Evolutionary conservation across 2,888 invertebrate genomes (phyloP).

Genomic region (Timema podura): DNA sequence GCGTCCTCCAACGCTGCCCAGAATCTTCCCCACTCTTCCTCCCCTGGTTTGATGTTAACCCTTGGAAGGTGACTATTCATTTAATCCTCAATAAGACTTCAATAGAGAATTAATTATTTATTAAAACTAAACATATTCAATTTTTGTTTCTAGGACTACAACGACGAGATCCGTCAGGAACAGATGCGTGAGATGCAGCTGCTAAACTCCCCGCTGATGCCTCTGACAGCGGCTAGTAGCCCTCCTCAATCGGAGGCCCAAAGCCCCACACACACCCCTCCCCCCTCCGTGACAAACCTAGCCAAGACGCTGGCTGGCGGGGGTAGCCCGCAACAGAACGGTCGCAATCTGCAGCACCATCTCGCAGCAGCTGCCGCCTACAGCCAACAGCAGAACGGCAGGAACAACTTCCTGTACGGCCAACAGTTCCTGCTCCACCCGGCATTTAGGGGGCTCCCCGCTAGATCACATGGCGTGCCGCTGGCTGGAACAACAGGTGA

Average conservation of each 20-base stretch:
- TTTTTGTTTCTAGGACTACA: slow-evolving; percentile 65
- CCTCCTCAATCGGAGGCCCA: slow-evolving; percentile 16
- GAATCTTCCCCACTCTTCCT: too few relatives aligned
- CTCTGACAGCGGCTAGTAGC: slow-evolving; percentile 16
- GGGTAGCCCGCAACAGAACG: slow-evolving; percentile 18
- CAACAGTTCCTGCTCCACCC: slow-evolving; percentile 30
- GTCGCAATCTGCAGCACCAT: slow-evolving; percentile 7
- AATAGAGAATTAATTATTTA: too few relatives aligned
- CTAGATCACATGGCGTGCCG: slow-evolving; percentile 38
- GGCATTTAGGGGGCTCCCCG: slow-evolving; percentile 30
- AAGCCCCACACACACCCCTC: slow-evolving; percentile 14
- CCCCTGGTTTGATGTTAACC: too few relatives aligned
- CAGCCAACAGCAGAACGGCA: slow-evolving; percentile 13
- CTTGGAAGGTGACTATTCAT: too few relatives aligned
- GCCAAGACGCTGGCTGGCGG: slow-evolving; percentile 4
- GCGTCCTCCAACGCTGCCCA: too few relatives aligned
- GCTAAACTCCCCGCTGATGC: slow-evolving; percentile 52
- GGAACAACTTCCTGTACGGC: slow-evolving; percentile 22
- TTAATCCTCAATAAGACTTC: too few relatives aligned
- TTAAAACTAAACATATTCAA: too few relatives aligned
- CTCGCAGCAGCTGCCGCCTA: neutral
- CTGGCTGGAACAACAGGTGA: slow-evolving; percentile 31
- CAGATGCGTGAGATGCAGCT: slow-evolving; percentile 92
- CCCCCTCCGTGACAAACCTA: neutral
- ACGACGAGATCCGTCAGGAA: slow-evolving; percentile 86